phyloP scores from a whole-genome alignment of 2,888 invertebrate genomes.

The Yponomeuta malinellus region DNA sequence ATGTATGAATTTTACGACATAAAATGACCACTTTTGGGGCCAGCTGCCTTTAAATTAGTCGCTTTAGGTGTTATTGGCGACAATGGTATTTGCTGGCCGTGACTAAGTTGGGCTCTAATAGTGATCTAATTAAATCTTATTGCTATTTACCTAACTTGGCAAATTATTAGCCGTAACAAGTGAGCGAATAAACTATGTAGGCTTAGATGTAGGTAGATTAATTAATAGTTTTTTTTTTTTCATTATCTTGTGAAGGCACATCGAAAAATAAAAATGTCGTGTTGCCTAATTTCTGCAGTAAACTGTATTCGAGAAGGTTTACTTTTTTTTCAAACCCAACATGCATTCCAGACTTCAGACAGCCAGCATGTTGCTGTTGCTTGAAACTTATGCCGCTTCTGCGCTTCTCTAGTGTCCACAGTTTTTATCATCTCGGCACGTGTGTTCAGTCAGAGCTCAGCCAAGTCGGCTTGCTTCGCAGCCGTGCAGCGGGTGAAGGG shows the following conservation, averaged over 20 bases:
- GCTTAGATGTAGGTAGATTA: too few species aligned
- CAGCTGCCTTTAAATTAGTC: background rate
- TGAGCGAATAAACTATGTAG: background rate
- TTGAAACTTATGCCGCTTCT: slow-evolving; percentile 10
- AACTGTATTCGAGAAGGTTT: background rate
- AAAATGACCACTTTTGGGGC: background rate
- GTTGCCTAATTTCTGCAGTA: too few species aligned
- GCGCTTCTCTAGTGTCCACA: background rate
- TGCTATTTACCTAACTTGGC: background rate
- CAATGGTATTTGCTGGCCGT: background rate
- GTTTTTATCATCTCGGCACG: slow-evolving; percentile 15
- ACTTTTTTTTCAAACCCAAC: background rate
- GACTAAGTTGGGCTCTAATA: background rate
- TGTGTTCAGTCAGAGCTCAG: slow-evolving; percentile 23
- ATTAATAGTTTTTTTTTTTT: too few species aligned
- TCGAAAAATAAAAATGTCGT: too few species aligned
- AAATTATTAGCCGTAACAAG: background rate
- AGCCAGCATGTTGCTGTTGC: slow-evolving; percentile 1
- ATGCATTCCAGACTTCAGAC: slow-evolving; percentile 11
- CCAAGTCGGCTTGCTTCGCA: slow-evolving; percentile 57
- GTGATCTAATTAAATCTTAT: background rate
- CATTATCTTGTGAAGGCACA: too few species aligned
- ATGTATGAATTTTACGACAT: background rate
- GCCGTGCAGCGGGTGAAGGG: slow-evolving; percentile 45
- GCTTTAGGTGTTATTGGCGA: background rate